A percentile compares a stretch with the other conserved stretches of the same genome.
phyloP scores from a whole-genome alignment of 2,888 invertebrate genomes.

The Chouioia cunea region DNA sequence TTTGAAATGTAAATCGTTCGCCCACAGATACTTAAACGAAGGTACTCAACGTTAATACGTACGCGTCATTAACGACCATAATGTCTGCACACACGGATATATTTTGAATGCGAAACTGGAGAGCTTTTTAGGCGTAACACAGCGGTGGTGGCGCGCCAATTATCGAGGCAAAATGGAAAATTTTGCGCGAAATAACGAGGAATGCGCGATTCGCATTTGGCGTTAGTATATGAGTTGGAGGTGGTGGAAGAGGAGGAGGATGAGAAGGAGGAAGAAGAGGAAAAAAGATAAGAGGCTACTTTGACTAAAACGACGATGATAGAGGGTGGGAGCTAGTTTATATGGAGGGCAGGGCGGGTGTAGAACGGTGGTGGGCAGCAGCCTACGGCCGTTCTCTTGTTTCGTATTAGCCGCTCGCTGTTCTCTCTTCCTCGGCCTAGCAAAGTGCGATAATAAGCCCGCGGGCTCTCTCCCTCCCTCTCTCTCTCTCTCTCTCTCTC shows the following conservation, averaged over 20 bases:
- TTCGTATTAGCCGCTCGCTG: conserved; percentile 45
- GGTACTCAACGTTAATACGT: conserved; percentile 13
- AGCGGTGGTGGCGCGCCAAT: conserved; percentile 26
- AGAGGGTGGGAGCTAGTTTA: conserved; percentile 15
- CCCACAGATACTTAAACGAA: conserved; percentile 14
- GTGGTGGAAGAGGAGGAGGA: no score
- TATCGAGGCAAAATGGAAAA: conserved; percentile 19
- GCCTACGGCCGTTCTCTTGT: conserved; percentile 43
- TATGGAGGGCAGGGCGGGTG: neutral
- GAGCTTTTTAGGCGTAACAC: conserved; percentile 24
- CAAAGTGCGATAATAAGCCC: conserved; percentile 66
- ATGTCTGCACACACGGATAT: neutral
- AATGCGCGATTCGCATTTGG: neutral
- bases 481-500: no score
- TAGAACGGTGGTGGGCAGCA: neutral
- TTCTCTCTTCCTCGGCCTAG: conserved; percentile 54
- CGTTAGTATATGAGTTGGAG: no score
- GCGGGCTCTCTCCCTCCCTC: conserved; percentile 57
- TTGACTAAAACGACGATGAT: conserved; percentile 12
- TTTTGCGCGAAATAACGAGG: conserved; percentile 29
- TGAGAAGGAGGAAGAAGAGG: no score
- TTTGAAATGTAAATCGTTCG: conserved; percentile 22
- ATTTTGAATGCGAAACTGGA: conserved; percentile 2
- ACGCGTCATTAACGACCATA: conserved; percentile 26
- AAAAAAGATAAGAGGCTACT: conserved; percentile 1